These are phyloP conservation scores for Nicator chloris DNA, from an alignment of 2,113 vertebrate species.

Conservation along the genomic window DNA sequence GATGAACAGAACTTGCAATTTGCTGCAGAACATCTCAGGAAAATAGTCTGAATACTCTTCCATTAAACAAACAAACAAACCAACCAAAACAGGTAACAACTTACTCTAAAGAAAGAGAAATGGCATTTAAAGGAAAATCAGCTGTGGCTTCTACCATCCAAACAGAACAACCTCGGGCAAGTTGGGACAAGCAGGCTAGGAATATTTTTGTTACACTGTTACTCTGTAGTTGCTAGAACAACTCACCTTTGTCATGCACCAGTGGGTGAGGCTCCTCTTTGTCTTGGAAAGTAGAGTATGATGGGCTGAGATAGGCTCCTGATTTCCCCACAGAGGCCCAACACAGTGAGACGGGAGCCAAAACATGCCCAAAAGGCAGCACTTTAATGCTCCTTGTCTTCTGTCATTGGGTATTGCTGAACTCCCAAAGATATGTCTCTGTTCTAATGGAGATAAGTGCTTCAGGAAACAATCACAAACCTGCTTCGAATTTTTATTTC, in stretches of 20 bases:
- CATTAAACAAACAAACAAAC: not conserved
- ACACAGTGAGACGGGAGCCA: not conserved
- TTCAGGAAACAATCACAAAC: conserved; percentile 37
- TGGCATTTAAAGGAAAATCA: not conserved
- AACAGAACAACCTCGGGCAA: not conserved
- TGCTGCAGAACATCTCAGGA: not conserved
- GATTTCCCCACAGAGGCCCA: not conserved
- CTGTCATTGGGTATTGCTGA: not conserved
- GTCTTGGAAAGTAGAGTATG: conserved; percentile 15
- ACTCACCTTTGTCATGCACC: conserved; percentile 18
- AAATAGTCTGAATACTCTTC: not conserved
- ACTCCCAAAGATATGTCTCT: not conserved
- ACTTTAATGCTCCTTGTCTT: not conserved
- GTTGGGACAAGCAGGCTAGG: not conserved
- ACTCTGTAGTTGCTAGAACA: conserved; percentile 15
- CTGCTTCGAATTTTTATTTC: conserved; percentile 41
- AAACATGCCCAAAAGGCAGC: not conserved
- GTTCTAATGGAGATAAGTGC: conserved; percentile 60
- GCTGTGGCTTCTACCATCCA: not conserved
- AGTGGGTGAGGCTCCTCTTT: conserved; percentile 15
- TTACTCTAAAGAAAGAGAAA: not conserved
- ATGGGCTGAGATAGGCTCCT: not conserved
- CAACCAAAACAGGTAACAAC: not conserved
- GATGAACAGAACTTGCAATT: not conserved
- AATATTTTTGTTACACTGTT: not conserved